phyloP scores from a whole-genome alignment of 2,113 vertebrate species.

The Phaethornis superciliosus region DNA sequence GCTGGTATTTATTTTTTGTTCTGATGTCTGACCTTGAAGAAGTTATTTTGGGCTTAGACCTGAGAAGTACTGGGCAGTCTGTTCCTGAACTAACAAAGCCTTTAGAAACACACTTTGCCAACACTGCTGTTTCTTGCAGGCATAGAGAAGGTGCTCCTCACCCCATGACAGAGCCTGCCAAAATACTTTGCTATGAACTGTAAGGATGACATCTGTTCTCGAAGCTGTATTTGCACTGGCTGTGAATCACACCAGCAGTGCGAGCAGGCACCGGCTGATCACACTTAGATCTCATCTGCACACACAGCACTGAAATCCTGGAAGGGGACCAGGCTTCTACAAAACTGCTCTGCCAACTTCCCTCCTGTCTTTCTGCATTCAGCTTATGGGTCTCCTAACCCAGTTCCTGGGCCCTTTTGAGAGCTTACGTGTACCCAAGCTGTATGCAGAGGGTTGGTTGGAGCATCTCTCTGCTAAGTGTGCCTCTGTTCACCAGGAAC shows the following conservation, averaged over 20 bases:
- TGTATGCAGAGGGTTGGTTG: neutral
- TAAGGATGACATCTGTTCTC: slow-evolving; percentile 34
- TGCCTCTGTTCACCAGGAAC: neutral
- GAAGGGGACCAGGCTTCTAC: neutral
- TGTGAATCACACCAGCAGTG: neutral
- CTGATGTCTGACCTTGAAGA: slow-evolving; percentile 42
- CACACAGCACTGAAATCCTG: neutral
- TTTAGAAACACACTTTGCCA: neutral
- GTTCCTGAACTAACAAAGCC: slow-evolving; percentile 5
- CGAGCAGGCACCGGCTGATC: neutral
- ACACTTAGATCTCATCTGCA: slow-evolving; percentile 19
- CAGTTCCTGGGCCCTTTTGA: neutral
- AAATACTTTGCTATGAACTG: slow-evolving; percentile 6
- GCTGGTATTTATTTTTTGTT: neutral
- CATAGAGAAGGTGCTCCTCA: neutral
- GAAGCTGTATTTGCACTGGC: slow-evolving; percentile 47
- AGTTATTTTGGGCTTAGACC: slow-evolving; percentile 7
- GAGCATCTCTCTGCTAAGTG: neutral
- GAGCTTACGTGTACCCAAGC: neutral
- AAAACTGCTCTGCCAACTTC: neutral
- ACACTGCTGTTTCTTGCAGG: neutral
- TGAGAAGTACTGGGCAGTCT: slow-evolving; percentile 4
- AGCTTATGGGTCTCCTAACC: neutral
- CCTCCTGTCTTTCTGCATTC: neutral
- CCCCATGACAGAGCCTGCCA: slow-evolving; percentile 13